Base-by-base conservation (phyloP, 2,888 invertebrate genomes). In the Phragmatobia fuliginosa region DNA sequence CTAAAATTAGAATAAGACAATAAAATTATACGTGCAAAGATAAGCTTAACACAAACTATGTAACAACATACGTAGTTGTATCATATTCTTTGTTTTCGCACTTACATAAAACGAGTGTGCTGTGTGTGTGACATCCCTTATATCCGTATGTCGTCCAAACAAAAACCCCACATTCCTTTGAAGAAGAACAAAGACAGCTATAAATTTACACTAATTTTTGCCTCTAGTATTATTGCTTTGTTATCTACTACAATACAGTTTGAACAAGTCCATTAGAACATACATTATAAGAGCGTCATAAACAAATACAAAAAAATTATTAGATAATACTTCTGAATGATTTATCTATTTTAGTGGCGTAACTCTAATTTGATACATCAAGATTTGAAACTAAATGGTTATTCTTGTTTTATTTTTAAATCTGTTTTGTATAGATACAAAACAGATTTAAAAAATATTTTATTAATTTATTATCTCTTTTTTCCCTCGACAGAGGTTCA, bases 151-250 rank as follows among this genome's bases (percentile, higher is more conserved):
- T 81, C 73, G 18, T 74, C 45, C n/a, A 60, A 60, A 71, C 68
- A 71, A 75, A n/a, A 79, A 78, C 78, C 31, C 76, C 81, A 83
- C 84, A 85, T 87, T 86, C 86, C 87, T 78, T 71, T 73, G 72
- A 73, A 68, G 70, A 76, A 79, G 87, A 89, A 89, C 88, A 90
- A 88, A 87, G 85, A 83, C 85, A 78, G 85, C 86, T 86, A 88
- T 88, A 88, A 85, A 86, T 89, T 86, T 84, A 77, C 83, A 82
- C 85, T 86, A 88, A 88, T 87, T 84, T 85, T 83, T 77, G 74
- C 81, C 83, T 88, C 81, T 41, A 21, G 21, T 77, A 82, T 90
- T 85, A 88, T 87, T 87, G 84, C 87, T 84, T 81, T 79, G 77
- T 79, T 79, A 60, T 41, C n/a, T 28, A 56, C 33, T 33, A 41